A percentile compares a stretch with the other conserved stretches of the same genome.
These are phyloP conservation scores for Diarsia dahlii DNA, from an alignment of 2,888 invertebrate genomes.

Conservation along the genomic window DNA sequence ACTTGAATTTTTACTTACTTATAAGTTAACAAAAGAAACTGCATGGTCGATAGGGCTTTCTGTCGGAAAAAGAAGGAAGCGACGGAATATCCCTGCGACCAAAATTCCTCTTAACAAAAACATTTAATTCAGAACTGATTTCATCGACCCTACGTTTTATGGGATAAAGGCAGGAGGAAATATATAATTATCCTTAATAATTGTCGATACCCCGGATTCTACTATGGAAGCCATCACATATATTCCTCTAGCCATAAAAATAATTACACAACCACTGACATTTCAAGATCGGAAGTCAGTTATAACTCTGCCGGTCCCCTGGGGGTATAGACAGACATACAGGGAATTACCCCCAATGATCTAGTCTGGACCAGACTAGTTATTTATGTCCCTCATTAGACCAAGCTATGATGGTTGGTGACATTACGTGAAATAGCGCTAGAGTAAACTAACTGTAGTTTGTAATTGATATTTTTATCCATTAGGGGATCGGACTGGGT, in stretches of 20 bases:
- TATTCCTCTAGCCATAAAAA: conserved; percentile 8
- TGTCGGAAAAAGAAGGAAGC: no score
- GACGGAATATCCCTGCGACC: no score
- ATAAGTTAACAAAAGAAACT: no score
- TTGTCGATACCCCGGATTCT: background rate
- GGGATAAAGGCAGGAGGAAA: no score
- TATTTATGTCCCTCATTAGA: conserved; percentile 54
- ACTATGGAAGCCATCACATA: conserved; percentile 8
- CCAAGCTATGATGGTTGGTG: conserved; percentile 21
- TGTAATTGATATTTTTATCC: conserved; percentile 17
- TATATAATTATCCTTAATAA: no score
- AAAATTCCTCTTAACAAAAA: no score
- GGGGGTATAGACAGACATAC: conserved; percentile 28
- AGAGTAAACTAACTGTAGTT: background rate
- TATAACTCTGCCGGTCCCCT: conserved; percentile 44
- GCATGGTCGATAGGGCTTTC: no score
- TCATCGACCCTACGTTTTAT: no score
- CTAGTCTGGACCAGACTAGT: conserved; percentile 30
- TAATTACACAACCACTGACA: conserved; percentile 12
- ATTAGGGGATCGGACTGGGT: no score
- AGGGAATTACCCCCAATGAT: conserved; percentile 63
- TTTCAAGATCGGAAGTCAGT: conserved; percentile 36
- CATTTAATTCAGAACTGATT: no score
- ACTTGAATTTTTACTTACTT: no score
- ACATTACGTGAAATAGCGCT: conserved; percentile 49